Base-by-base conservation (phyloP, 2,113 vertebrate species). In the Gobio gobio region DNA sequence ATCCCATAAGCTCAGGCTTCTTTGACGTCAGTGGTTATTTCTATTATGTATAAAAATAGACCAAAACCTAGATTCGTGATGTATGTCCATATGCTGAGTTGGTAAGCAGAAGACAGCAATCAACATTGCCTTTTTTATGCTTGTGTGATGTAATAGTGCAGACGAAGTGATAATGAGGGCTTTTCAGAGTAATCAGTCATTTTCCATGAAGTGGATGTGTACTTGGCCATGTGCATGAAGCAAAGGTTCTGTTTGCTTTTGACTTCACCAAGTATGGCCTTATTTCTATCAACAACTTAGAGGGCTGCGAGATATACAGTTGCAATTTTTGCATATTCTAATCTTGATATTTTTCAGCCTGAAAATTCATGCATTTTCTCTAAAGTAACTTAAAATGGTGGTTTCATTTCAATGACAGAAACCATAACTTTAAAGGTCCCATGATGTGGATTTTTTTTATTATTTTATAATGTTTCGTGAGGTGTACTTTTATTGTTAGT, bases 181-280 rank as follows among this genome's bases (percentile, higher is more conserved):
- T 56, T 36, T 78, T 58, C 20, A 40, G 29, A 40, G 29, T 5
- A 78, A 78, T 58, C 75, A 14, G n/a, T 78, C 10, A 78, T 58
- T 78, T 78, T 74, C 75, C 26, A 22, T 43, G 76, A 78, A 78
- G 22, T 78, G 22, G 43, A 43, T 78, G 56, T 78, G 76, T 61
- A 16, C 54, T 78, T 59, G 33, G 33, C 54, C 1, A 12, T 40
- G 54, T 58, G 51, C 49, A 22, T 77, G 56, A 43, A 59, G 36
- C 76, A 47, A 80, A 64, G 40, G 40, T 63, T 16, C 40, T 63
- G n/a, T 80, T 80, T 80, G 58, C 40, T 5, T 47, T 63, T 26
- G 10, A n/a, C 72, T 74, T 47, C 20, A 10, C 16, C 3, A 29
- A 79, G 8, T 29, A 59, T n/a, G 43, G 13, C 12, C 22, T 13